A percentile compares a stretch with the other conserved stretches of the same genome.
These are phyloP conservation scores for Antitype chi DNA, from an alignment of 2,888 invertebrate species.

Conservation along the genomic window DNA sequence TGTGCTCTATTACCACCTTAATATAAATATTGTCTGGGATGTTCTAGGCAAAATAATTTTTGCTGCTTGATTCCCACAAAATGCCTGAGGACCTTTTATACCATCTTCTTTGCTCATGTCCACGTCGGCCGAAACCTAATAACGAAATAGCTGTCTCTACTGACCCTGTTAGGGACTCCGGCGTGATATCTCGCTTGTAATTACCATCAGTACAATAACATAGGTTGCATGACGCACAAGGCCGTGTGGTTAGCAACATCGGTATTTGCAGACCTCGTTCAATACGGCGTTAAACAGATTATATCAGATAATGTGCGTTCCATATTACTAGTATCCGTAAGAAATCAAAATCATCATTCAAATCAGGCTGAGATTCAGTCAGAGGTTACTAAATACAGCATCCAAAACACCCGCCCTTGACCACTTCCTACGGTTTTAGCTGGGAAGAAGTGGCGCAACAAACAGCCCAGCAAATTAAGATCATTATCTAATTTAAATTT, in stretches of 20 bases:
- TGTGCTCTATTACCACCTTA: not conserved
- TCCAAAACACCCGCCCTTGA: not conserved
- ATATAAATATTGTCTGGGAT: not conserved
- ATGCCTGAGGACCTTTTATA: not conserved
- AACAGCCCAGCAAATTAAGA: not conserved
- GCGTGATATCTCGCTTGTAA: slow-evolving; percentile 38
- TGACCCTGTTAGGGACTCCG: slow-evolving; percentile 13
- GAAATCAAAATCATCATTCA: not conserved
- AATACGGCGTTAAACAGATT: slow-evolving; percentile 17
- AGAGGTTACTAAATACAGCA: not conserved
- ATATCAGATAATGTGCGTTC: slow-evolving; percentile 2
- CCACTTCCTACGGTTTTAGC: no score
- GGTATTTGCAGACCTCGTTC: slow-evolving; percentile 22
- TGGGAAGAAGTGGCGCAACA: not conserved
- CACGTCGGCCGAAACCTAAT: not conserved
- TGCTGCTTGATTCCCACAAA: not conserved
- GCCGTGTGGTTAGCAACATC: slow-evolving; percentile 43
- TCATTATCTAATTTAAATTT: not conserved
- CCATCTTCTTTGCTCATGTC: not conserved
- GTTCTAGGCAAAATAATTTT: not conserved
- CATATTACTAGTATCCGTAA: not conserved
- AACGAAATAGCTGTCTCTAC: slow-evolving; percentile 8
- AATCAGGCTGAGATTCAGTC: not conserved
- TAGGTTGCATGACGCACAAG: slow-evolving; percentile 46
- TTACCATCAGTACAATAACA: slow-evolving; percentile 56